These are phyloP conservation scores for Nymphalis c-album DNA, from an alignment of 2,888 invertebrate genomes.

Conservation along the genomic window DNA sequence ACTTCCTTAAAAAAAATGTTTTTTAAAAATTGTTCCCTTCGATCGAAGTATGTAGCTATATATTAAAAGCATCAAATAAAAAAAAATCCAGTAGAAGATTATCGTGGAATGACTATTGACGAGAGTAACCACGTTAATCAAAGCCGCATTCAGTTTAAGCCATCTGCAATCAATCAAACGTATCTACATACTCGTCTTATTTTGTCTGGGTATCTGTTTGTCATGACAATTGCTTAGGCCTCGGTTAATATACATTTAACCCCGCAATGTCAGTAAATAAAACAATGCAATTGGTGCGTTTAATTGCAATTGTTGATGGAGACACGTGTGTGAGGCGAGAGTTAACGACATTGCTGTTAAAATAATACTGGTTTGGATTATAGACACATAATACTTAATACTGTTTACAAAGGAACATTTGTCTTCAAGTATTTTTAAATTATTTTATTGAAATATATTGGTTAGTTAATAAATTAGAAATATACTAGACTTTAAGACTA, in stretches of 20 bases:
- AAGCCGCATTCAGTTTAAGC: slow-evolving; percentile 29
- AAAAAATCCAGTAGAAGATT: neutral
- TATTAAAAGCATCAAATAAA: neutral
- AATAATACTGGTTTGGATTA: neutral
- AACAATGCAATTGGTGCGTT: slow-evolving; percentile 22
- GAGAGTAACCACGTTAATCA: slow-evolving; percentile 29
- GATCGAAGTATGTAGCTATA: neutral
- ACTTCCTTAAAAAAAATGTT: too few species aligned
- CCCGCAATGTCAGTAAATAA: slow-evolving; percentile 39
- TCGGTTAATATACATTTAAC: slow-evolving; percentile 46
- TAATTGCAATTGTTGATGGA: slow-evolving; percentile 19
- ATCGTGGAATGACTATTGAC: slow-evolving; percentile 2
- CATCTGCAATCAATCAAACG: slow-evolving; percentile 46
- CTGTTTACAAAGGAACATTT: too few species aligned
- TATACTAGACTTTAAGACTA: too few species aligned
- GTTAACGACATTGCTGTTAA: neutral
- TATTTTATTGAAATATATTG: too few species aligned
- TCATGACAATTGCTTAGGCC: slow-evolving; percentile 52
- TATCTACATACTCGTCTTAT: slow-evolving; percentile 47
- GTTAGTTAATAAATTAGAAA: too few species aligned
- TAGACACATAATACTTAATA: too few species aligned
- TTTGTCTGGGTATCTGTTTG: slow-evolving; percentile 62
- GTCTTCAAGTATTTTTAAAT: too few species aligned
- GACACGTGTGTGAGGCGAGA: neutral
- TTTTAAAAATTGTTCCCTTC: too few species aligned